Evolutionary conservation across 1,140 invertebrate species (phyloP).

Genomic region (Drosophila sproati): DNA sequence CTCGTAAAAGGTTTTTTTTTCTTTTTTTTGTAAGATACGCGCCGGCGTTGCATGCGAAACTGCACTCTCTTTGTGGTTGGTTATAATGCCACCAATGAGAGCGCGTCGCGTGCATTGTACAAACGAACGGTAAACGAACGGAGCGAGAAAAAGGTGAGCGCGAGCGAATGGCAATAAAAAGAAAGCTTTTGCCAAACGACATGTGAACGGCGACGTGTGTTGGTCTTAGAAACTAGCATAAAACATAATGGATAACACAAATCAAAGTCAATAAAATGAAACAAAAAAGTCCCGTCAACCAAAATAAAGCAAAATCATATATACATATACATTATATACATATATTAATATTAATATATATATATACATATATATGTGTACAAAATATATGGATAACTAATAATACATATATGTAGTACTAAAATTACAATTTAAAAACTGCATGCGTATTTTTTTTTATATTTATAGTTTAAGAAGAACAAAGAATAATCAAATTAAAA

Average conservation of each 20-base stretch:
- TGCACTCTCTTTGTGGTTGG: conserved; percentile 7
- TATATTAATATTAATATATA: conserved; percentile 29
- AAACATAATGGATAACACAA: conserved; percentile 69
- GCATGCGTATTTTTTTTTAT: conserved; percentile 79
- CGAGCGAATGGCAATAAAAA: conserved; percentile 3
- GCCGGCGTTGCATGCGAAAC: conserved; percentile 9
- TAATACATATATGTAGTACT: conserved; percentile 49
- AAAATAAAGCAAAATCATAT: conserved; percentile 79
- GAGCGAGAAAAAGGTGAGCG: conserved; percentile 8
- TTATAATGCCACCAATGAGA: conserved; percentile 1
- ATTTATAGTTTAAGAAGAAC: conserved; percentile 57
- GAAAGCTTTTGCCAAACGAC: conserved; percentile 10
- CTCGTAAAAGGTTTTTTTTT: conserved; percentile 16
- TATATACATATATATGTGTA: conserved; percentile 39
- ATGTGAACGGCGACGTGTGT: neutral
- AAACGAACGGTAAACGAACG: conserved; percentile 8
- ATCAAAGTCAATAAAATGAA: conserved; percentile 64
- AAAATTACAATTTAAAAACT: conserved; percentile 77
- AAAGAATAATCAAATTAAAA: conserved; percentile 56
- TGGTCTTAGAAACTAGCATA: conserved; percentile 60
- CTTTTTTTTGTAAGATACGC: conserved; percentile 1
- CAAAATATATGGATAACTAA: conserved; percentile 46
- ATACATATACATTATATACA: conserved; percentile 52
- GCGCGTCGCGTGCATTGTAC: neutral
- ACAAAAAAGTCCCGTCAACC: conserved; percentile 84